Base-by-base conservation (phyloP, 2,797 vertebrate species). In the Notoglanidium macrostoma region DNA sequence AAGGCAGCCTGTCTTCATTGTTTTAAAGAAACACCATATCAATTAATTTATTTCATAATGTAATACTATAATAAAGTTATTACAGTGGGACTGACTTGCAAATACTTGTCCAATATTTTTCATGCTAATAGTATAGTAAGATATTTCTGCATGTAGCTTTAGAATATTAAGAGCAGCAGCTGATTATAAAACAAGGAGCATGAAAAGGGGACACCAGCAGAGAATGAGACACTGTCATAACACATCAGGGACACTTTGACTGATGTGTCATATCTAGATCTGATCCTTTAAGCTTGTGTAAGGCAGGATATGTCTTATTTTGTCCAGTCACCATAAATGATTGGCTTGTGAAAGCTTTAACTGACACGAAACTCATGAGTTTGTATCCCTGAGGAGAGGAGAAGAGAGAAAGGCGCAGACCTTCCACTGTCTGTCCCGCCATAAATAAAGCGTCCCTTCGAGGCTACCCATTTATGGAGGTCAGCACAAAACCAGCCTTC, bases 381-480 rank as follows among this genome's bases (percentile, higher is more conserved):
- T 35, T 21, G 54, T 8, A 82, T 68, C 29, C 29, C 29, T 23
- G 63, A 83, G 63, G 26, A 68, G 19, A 46, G 21, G 19, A 46
- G 21, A 40, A 17, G 2, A 57, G 21, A 54, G 54, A 86, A 80
- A 72, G 44, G 17, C 85, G 23, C 26, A 46, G 85, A 61, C 35
- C 14, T 32, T 44, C 35, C n/a, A 26, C 55, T n/a, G 73, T 61
- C 70, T 26, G 49, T n/a, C 59, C 65, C 3, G 0, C 0, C 49
- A 49, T 19, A 54, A 51, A 86, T 81, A 78, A 88, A 72, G 54
- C 85, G 46, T 78, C 85, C 83, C 80, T 88, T n/a, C 19, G 54
- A 87, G 85, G 73, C 74, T 44, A 29, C n/a, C 72, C 86, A 55
- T 83, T 74, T 80, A 77, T 23, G 46, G 78, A 89, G 84, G 55